Evolutionary conservation across 2,888 invertebrate species (phyloP).

Genomic region (Osmoderma eremita): DNA sequence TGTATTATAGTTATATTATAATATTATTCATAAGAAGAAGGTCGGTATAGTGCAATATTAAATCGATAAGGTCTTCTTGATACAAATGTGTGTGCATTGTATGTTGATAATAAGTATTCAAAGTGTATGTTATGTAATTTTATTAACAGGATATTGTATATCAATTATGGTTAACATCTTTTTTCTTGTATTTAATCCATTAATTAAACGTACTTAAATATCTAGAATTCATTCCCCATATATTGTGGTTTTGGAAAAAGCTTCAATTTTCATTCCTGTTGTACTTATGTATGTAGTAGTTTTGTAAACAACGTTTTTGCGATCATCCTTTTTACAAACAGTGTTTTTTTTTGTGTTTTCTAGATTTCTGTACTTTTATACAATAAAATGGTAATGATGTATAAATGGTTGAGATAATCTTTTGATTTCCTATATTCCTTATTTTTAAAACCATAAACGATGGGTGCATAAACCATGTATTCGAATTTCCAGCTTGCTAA

Average conservation of each 20-base stretch:
- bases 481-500: no score
- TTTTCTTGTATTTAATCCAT: constrained; percentile 8
- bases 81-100: constrained; percentile 7
- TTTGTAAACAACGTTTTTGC: constrained; percentile 46
- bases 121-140: constrained; percentile 21
- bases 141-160: constrained; percentile 9
- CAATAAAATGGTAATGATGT: constrained; percentile 46
- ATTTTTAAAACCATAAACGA: no score
- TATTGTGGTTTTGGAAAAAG: constrained; percentile 43
- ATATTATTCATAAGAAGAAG: constrained; percentile 42
- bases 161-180: no score
- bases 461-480: no score
- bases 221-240: constrained; percentile 53
- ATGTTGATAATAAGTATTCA: constrained; percentile 32
- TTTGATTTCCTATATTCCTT: neutral
- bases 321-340: constrained; percentile 44
- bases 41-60: constrained; percentile 57
- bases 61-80: neutral
- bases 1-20: neutral
- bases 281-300: constrained; percentile 38
- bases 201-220: constrained; percentile 7
- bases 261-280: constrained; percentile 53
- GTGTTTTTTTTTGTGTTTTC: constrained; percentile 52
- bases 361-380: constrained; percentile 58
- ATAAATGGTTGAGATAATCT: constrained; percentile 1